phyloP scores from a whole-genome alignment of 2,113 vertebrate genomes.

The Cranoglanis bouderius region DNA sequence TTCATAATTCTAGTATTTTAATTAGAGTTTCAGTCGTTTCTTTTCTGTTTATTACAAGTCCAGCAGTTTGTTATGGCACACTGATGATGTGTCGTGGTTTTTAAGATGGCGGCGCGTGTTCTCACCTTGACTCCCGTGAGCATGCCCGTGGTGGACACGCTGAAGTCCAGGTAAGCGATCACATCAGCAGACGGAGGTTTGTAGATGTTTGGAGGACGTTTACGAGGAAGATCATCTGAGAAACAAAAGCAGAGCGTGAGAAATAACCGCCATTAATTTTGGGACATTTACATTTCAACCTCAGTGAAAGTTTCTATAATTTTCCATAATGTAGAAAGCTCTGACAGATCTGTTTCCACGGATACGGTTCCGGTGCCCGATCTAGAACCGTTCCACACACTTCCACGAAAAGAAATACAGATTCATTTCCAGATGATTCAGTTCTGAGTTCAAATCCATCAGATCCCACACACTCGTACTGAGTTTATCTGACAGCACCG shows the following conservation, averaged over 20 bases:
- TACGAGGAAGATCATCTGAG: conserved; percentile 93
- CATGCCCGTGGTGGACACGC: conserved; percentile 98
- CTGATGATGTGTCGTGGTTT: not conserved
- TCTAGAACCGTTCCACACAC: too few relatives aligned
- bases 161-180: conserved; percentile 96
- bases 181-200: conserved; percentile 96
- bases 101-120: not conserved
- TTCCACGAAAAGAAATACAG: too few relatives aligned
- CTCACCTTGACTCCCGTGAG: conserved; percentile 96
- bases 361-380: too few relatives aligned
- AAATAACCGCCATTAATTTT: not conserved
- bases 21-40: not conserved
- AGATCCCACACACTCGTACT: too few relatives aligned
- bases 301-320: too few relatives aligned
- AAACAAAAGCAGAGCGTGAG: not conserved
- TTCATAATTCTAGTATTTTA: not conserved
- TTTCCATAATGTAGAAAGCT: too few relatives aligned
- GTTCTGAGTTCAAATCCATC: not conserved
- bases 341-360: too few relatives aligned
- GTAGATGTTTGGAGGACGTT: conserved; percentile 85
- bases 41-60: not conserved
- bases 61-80: not conserved
- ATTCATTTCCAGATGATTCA: not conserved
- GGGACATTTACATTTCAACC: too few relatives aligned
- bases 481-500: not conserved